These are phyloP conservation scores for Sarcophaga caerulescens DNA, from an alignment of 2,888 invertebrate species.

Conservation along the genomic window DNA sequence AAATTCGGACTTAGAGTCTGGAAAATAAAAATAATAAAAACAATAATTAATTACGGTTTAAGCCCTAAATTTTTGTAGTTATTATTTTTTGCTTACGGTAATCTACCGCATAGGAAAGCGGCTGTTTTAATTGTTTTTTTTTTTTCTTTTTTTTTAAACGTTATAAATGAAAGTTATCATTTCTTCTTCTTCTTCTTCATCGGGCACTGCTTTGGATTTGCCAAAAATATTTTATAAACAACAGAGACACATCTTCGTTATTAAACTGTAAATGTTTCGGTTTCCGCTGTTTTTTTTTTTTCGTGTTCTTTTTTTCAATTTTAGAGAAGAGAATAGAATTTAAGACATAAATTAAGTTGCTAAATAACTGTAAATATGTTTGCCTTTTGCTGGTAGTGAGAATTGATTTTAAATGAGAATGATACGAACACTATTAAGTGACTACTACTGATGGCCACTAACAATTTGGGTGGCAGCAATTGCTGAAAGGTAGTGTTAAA, in stretches of 20 bases:
- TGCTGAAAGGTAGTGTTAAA: background rate
- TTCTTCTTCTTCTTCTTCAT: background rate
- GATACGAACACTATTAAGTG: background rate
- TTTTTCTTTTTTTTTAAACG: too few species aligned
- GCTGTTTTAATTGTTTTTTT: too few species aligned
- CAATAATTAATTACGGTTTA: conserved; percentile 44
- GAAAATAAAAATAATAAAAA: conserved; percentile 4
- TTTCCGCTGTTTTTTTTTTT: background rate
- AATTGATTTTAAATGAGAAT: too few species aligned
- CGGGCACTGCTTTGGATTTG: background rate
- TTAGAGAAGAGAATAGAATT: background rate
- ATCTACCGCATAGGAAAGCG: background rate
- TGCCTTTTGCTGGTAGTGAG: background rate
- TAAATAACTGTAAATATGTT: background rate
- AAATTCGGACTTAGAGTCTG: conserved; percentile 27
- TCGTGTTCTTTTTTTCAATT: background rate
- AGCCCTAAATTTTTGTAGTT: conserved; percentile 29
- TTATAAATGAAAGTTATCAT: background rate
- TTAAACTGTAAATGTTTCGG: background rate
- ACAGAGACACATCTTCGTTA: background rate
- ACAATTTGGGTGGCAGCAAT: background rate
- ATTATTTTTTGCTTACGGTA: background rate
- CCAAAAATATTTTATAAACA: too few species aligned
- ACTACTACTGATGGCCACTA: background rate
- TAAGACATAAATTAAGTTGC: background rate